phyloP scores from a whole-genome alignment of 2,888 invertebrate species.

The Oligia strigilis region DNA sequence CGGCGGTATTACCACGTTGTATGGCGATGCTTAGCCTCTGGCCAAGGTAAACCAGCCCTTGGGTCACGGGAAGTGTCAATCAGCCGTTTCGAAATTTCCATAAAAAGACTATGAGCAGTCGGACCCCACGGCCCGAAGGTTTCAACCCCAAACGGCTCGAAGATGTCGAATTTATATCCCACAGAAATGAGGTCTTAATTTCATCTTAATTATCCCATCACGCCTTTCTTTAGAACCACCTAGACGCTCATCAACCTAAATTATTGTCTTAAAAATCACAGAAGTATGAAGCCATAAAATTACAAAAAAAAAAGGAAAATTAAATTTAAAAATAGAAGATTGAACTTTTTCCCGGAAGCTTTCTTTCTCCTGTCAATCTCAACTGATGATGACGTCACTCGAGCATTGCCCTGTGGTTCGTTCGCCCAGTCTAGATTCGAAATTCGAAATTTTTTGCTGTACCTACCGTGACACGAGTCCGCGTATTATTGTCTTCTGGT shows the following conservation, averaged over 20 bases:
- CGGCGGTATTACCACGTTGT: no score
- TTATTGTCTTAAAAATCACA: not conserved
- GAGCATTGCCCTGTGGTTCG: slow-evolving; percentile 66
- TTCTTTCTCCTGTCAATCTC: slow-evolving; percentile 66
- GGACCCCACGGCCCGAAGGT: no score
- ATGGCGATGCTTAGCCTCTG: no score
- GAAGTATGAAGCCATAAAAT: slow-evolving; percentile 12
- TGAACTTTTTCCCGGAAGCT: slow-evolving; percentile 56
- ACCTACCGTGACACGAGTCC: slow-evolving; percentile 3
- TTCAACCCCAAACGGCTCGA: no score
- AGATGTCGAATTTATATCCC: no score
- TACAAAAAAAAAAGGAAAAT: not conserved
- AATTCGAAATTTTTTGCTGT: slow-evolving; percentile 3
- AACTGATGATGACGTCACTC: slow-evolving; percentile 38
- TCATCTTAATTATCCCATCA: slow-evolving; percentile 10
- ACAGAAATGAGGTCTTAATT: slow-evolving; percentile 11
- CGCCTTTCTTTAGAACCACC: not conserved
- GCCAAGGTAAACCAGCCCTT: no score
- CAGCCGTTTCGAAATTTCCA: no score
- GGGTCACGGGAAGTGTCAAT: no score
- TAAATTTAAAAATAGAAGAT: not conserved
- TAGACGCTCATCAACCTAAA: not conserved
- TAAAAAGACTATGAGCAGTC: no score
- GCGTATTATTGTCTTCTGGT: slow-evolving; percentile 6
- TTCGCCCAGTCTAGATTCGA: slow-evolving; percentile 60